Evolutionary conservation across 1,140 invertebrate species (phyloP), one percentile per base, ranked within the genome.

Genomic region (Sitophilus oryzae): DNA sequence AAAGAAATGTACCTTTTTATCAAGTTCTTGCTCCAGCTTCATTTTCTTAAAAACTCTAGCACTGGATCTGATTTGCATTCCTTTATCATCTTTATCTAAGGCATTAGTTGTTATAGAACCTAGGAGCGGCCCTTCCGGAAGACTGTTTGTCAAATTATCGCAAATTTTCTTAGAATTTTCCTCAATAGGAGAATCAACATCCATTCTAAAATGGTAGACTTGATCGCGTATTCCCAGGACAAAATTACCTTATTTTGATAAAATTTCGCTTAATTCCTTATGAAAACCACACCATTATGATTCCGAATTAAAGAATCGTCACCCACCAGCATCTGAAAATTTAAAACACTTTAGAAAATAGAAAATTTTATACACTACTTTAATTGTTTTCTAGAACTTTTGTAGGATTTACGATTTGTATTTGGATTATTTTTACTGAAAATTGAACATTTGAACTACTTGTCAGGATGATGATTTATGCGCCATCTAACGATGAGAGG

Each of bases 41-140:
- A 80, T 68, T 65, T 83, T 84, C 65, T 84, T 82, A 57, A 83
- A 83, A 58, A 83, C 82, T 25, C 82, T 74, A 1, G 82, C 82
- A 64, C 81, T 83, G 25, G 80, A 80, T 18, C 82, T 67, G 9
- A 82, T 74, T 46, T 80, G 78, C 41, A 80, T 77, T 56, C 75
- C 74, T 50, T 63, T 66, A 19, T 38, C 41, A 25, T 71, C 72
- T 47, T 56, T 56, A 20, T 30, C 25, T 34, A 53, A 43, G 25
- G 46, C 30, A 45, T 43, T 49, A 19, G 54, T 59, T 8, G 59
- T 60, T 11, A 60, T 45, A 8, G 59, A 60, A 10, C 59, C 59
- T 34, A 60, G 46, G n/a, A 56, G 38, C 22, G 19, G 35, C 30
- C 53, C 59, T 38, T 44, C 45, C 15, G 18, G 22, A 21, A 41